Base-by-base conservation (phyloP, 2,113 vertebrate species). In the Rafetus swinhoei region DNA sequence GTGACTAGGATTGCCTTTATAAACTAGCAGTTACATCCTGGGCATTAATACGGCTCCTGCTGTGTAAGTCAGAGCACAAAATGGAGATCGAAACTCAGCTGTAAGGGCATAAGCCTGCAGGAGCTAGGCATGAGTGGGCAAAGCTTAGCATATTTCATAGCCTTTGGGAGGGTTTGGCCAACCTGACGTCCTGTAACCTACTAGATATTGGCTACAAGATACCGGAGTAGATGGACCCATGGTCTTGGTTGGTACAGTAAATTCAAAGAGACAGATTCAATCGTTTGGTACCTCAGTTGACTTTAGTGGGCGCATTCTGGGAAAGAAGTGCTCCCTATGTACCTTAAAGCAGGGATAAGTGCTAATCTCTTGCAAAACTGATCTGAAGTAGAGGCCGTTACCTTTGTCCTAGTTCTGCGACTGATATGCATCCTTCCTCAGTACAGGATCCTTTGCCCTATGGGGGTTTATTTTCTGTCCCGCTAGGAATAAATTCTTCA, bases 381-480 rank as follows among this genome's bases (percentile, higher is more conserved):
- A 24, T 4, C 57, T 60, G 57, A 24, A 25, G 57, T 24, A 60
- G 57, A 60, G 24, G 39, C 39, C 88, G 76, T 81, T 91, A 39
- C 32, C 35, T 45, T 87, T 55, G 72, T 65, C 32, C 65, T 60
- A n/a, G 32, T n/a, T n/a, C 57, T 79, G 74, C 93, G 52, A 69
- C 1, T 22, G 25, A 90, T 77, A 19, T 60, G 55, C 29, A 1
- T 0, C 54, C 21, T 85, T 72, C 72, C 91, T 10, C 90, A 50
- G 80, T 65, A 32, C 45, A 82, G 91, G 89, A 91, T 92, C 79
- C 72, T 84, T 21, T 65, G 92, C 32, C 72, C 77, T 85, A 60
- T 3, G 80, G 57, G 2, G 1, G 16, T 85, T 94, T 90, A 52
- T 35, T 85, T 85, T 97, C 77, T 92, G 91, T 86, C 91, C 93